phyloP scores from a whole-genome alignment of 2,113 vertebrate species.

The Pagrus major region DNA sequence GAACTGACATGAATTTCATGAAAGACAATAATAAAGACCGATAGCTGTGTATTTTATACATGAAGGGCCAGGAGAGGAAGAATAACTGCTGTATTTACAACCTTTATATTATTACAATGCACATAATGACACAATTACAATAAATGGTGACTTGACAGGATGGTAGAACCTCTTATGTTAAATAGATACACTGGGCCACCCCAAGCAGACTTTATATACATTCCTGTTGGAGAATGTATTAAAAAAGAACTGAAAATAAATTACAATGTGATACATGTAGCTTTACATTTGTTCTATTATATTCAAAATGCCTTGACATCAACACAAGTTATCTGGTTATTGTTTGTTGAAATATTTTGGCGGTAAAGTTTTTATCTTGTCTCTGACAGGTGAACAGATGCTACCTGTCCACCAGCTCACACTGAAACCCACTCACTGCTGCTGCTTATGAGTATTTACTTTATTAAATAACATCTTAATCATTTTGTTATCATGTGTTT shows the following conservation, averaged over 20 bases:
- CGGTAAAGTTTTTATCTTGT: not conserved
- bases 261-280: too few species aligned
- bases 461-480: not conserved
- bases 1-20: conserved; percentile 40
- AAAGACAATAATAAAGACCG: conserved; percentile 21
- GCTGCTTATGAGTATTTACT: not conserved
- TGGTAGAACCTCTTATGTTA: too few species aligned
- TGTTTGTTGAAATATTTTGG: not conserved
- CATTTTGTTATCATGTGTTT: not conserved
- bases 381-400: not conserved
- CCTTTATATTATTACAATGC: not conserved
- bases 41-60: conserved; percentile 23
- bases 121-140: not conserved
- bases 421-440: not conserved
- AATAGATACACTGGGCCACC: too few species aligned
- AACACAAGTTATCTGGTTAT: not conserved
- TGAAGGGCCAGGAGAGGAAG: not conserved
- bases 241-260: too few species aligned
- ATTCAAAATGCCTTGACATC: too few species aligned
- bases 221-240: too few species aligned
- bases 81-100: conserved; percentile 11
- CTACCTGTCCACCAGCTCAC: not conserved
- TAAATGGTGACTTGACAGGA: too few species aligned
- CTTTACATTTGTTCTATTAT: too few species aligned
- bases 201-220: too few species aligned